Conservation (phyloP, 2,888 invertebrate genomes). For the Macrosoma leucophasiata region DNA sequence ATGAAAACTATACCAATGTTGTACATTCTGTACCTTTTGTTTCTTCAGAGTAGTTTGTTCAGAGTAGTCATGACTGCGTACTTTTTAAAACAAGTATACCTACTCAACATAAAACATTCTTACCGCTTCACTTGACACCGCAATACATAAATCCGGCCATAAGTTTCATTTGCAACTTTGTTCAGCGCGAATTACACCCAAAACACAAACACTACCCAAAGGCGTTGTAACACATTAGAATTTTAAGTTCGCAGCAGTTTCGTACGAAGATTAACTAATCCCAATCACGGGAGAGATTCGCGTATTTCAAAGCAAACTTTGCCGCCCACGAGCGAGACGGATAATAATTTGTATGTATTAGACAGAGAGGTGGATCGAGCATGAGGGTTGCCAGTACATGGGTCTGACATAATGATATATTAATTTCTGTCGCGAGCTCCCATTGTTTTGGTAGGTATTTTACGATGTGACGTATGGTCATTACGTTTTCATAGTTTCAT, state of each 20-base stretch:
- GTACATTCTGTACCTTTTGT: too few relatives aligned
- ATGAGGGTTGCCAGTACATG: slow-evolving; percentile 42
- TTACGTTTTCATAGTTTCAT: slow-evolving; percentile 74
- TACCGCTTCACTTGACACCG: too few relatives aligned
- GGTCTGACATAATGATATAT: slow-evolving; percentile 75
- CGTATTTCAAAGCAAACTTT: slow-evolving; percentile 59
- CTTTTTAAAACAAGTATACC: too few relatives aligned
- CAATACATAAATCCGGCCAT: too few relatives aligned
- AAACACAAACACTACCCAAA: slow-evolving; percentile 45
- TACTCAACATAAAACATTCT: too few relatives aligned
- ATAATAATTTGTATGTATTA: slow-evolving; percentile 8
- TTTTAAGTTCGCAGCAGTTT: slow-evolving; percentile 57
- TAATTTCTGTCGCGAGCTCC: slow-evolving; percentile 71
- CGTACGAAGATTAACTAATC: slow-evolving; percentile 67
- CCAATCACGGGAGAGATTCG: slow-evolving; percentile 65
- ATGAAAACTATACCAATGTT: too few relatives aligned
- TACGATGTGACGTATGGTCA: slow-evolving; percentile 71
- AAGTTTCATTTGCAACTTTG: slow-evolving; percentile 18
- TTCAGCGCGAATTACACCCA: slow-evolving; percentile 23
- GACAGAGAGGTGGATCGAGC: slow-evolving; percentile 22
- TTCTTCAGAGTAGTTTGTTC: too few relatives aligned
- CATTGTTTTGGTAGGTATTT: slow-evolving; percentile 74
- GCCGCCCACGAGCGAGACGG: slow-evolving; percentile 45
- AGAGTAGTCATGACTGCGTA: too few relatives aligned
- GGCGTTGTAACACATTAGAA: slow-evolving; percentile 59